Base-by-base conservation (phyloP, 2,888 invertebrate genomes). In the Ptilodon capucinus region DNA sequence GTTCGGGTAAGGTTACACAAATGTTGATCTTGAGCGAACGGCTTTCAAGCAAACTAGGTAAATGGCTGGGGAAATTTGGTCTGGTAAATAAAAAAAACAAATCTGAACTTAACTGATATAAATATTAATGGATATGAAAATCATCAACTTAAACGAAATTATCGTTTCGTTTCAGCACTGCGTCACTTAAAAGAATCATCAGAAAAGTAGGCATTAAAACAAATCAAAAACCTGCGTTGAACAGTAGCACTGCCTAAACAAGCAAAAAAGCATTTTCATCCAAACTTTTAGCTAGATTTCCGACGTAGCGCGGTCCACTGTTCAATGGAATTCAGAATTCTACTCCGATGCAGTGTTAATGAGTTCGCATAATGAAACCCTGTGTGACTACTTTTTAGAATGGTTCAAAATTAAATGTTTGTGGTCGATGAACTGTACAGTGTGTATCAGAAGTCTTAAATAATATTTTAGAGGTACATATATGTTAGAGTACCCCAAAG, bases 241-340 rank as follows among this genome's bases (percentile, higher is more conserved):
- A 66, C 71, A 73, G 65, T 69, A 69, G 72, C 71, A 74, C 66
- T 57, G 64, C 53, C 62, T 64, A 64, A 75, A 76, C 72, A 74
- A 80, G 74, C 64, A 79, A 79, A 83, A 85, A 83, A 67, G 71
- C 68, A 68, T 79, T 76, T 71, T 66, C 64, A 73, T 74, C 63
- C 68, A 83, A 84, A 80, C 84, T 85, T 84, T 81, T 77, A 80
- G 81, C 75, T 77, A 76, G 65, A 80, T 81, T 86, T 80, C 68
- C 68, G 66, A 73, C 74, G 71, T 65, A 76, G 71, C 74, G 74
- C 71, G 71, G 73, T 74, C 72, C 68, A 74, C 78, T 80, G 79
- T 78, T 85, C 76, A 76, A 78, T 81, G 74, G 74, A 80, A 82
- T 84, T 78, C 78, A 68, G 76, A 80, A 74, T 76, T 72, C 76